Base-by-base conservation (phyloP, 2,888 invertebrate species). In the Drosophila prolongata region DNA sequence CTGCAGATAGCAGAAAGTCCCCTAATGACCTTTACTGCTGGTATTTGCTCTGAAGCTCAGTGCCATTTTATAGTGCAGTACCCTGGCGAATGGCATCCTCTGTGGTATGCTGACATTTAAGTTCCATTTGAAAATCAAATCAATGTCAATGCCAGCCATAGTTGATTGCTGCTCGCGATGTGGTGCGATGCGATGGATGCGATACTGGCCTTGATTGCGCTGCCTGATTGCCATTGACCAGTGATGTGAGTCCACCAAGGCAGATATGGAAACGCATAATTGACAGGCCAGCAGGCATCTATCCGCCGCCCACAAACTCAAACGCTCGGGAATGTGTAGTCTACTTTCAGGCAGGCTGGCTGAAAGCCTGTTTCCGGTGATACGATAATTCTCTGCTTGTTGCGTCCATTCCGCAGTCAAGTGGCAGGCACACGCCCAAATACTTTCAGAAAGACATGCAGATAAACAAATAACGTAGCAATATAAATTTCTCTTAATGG, bases 51-150 rank as follows among this genome's bases (percentile, higher is more conserved):
- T 16, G 19, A 30, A 34, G 16, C 30, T 4, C 16, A 16, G 40
- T 58, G 40, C 37, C 24, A 13, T 11, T 14, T 3, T 14, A 9
- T 9, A 27, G 47, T n/a, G 16, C n/a, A 9, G 40, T 52, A 40
- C 30, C 16, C 52, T 38, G 49, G 49, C 38, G 13, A 27, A 13
- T 37, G 49, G 27, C 49, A 49, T 58, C 11, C 38, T 11, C 38
- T 16, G 38, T 49, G 59, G 67, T 14, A 58, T 57, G 43, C 53
- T 82, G 79, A 70, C 80, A 79, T 77, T 83, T 75, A 65, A 42
- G 74, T 73, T 68, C 75, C 52, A 52, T 14, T 59, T 59, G 50
- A 65, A 73, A 83, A 83, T 86, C 83, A 80, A 86, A 83, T 83
- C 83, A 83, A 80, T 78, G 86, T 83, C 83, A 79, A 54, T 70